Evolutionary conservation across 2,113 vertebrate species (phyloP), one percentile per base, ranked within the genome.

Genomic region (Paramisgurnus dabryanus): DNA sequence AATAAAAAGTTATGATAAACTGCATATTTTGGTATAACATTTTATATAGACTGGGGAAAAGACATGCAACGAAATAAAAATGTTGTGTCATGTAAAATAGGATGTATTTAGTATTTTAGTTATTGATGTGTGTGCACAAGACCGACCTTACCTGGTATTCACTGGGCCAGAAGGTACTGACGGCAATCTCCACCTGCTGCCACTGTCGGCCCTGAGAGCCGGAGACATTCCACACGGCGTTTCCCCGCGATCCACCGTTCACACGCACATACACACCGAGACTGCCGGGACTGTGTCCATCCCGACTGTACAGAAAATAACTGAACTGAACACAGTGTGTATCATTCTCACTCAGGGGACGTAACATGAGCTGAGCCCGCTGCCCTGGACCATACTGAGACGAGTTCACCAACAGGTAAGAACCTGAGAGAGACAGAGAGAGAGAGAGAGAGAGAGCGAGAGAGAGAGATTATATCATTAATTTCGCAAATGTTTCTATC

Each of bases 321-420:
- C 96, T 98, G 94, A 99, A 99, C 92, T 98, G 96, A 34, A 99
- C 93, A 86, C 97, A 99, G 87, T 99, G 97, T 6, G 97, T 98
- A 90, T 98, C 97, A 12, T 99, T 98, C 90, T 99, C 97, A 0
- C 95, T 99, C 87, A 99, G 92, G 0, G 95, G 92, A 75, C 95
- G 95, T 80, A 98, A 93, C 3, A 96, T 92, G 69, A 98, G 88
- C 73, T 95, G 96, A 69, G 96, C 95, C 22, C 91, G 91, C 89
- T 97, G 95, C 34, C 97, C 97, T 0, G 93, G 82, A 0, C 83
- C 79, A 60, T 97, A 96, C 91, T 96, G 95, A 13, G 97, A 97
- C 47, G 95, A 93, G 76, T 99, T 98, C 80, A 98, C 96, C 93
- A 96, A 85, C 91, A 95, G 87, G 75, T 95, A 85, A 17, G 84